A percentile compares a stretch with the other conserved stretches of the same genome.
phyloP scores from a whole-genome alignment of 2,113 vertebrate species.

The Crotophaga sulcirostris region DNA sequence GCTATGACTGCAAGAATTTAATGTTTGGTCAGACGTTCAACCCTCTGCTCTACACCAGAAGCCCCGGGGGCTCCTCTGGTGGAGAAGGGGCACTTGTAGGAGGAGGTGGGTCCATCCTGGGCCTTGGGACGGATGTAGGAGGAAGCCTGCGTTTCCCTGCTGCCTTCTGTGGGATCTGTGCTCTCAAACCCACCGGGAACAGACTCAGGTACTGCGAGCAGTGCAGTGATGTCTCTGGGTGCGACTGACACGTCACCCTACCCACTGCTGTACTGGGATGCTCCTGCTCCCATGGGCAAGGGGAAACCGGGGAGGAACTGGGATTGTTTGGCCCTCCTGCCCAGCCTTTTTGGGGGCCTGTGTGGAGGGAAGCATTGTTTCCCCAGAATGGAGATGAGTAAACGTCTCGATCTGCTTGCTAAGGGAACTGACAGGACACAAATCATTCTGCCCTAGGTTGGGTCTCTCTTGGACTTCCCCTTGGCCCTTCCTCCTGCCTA shows the following conservation, averaged over 20 bases:
- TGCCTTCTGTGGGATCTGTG: conserved; percentile 79
- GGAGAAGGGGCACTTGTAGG: conserved; percentile 78
- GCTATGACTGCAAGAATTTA: conserved; percentile 78
- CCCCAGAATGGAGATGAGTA: neutral
- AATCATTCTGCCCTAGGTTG: neutral
- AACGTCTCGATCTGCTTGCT: neutral
- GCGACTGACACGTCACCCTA: neutral
- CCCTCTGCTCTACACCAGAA: conserved; percentile 69
- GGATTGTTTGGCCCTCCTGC: neutral
- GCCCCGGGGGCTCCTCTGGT: conserved; percentile 76
- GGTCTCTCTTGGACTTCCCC: neutral
- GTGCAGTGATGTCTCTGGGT: neutral
- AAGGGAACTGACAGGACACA: neutral
- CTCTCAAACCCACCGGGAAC: conserved; percentile 74
- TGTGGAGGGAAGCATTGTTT: neutral
- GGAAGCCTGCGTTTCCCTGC: conserved; percentile 80
- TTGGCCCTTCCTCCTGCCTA: neutral
- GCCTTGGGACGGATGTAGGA: conserved; percentile 76
- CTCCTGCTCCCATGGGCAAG: neutral
- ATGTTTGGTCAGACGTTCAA: conserved; percentile 74
- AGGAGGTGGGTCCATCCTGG: conserved; percentile 76
- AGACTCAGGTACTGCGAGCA: conserved; percentile 73
- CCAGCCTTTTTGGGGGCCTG: fast-evolving
- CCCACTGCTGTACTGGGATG: neutral
- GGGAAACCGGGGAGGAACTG: neutral